Base-by-base conservation (phyloP, 2,113 vertebrate genomes). In the Orycteropus afer region DNA sequence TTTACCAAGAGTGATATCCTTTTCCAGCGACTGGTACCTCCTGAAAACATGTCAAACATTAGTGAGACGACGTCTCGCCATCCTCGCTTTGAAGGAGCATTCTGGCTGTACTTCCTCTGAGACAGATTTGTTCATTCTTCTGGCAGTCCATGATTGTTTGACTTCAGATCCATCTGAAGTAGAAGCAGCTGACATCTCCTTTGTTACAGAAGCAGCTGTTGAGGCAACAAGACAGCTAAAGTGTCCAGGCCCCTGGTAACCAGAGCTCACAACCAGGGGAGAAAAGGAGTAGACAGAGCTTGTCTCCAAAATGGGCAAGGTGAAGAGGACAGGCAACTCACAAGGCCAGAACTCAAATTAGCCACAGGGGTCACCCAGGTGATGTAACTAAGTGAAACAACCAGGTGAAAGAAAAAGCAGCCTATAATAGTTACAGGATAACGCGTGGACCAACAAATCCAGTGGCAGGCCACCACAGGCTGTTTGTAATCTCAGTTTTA, bases 71-170 rank as follows among this genome's bases (percentile, higher is more conserved):
- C n/a, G n/a, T n/a, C n/a, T n/a, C n/a, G n/a, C n/a, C n/a, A n/a
- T n/a, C n/a, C n/a, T n/a, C n/a, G n/a, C n/a, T n/a, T n/a, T n/a
- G n/a, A n/a, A n/a, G n/a, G n/a, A n/a, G n/a, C n/a, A n/a, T n/a
- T n/a, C n/a, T n/a, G n/a, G n/a, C n/a, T n/a, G n/a, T n/a, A n/a
- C n/a, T n/a, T n/a, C n/a, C n/a, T n/a, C n/a, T n/a, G n/a, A n/a
- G n/a, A n/a, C n/a, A n/a, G n/a, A n/a, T n/a, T n/a, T n/a, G n/a
- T n/a, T n/a, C n/a, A n/a, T n/a, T n/a, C n/a, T n/a, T n/a, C n/a
- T n/a, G n/a, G n/a, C n/a, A n/a, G n/a, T n/a, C n/a, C 88, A 90
- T 57, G 88, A n/a, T 61, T 91, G 67, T 73, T 22, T 27, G 65
- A 45, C 86, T 80, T 96, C 63, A 45, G 79, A 20, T 92, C 59